Percentiles rank a stretch among this genome's conserved stretches.
Conservation (phyloP, 2,797 vertebrate species). For the Nasua narica region DNA sequence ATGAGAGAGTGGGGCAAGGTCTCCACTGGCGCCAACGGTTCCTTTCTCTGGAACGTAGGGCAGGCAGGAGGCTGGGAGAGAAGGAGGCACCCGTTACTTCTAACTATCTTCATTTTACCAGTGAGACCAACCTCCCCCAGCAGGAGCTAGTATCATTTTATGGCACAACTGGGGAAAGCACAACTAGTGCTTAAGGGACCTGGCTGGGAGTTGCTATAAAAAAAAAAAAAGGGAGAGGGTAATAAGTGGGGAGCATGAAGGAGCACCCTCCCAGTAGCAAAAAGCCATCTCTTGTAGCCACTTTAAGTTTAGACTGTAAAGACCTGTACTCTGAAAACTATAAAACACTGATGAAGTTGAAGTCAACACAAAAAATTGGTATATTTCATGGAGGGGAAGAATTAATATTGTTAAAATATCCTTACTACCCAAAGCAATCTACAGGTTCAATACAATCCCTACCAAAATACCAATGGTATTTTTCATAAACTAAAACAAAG, state of each 20-base stretch:
- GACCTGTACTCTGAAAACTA: not conserved
- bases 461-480: not conserved
- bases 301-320: not conserved
- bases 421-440: not conserved
- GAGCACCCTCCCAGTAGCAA: not conserved
- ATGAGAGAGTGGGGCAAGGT: constrained; percentile 97
- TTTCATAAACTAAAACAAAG: not conserved
- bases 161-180: not conserved
- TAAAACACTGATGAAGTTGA: not conserved
- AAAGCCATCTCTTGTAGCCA: not conserved
- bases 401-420: not conserved
- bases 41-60: constrained; percentile 98
- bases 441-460: not conserved
- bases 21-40: constrained; percentile 97
- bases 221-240: too few species aligned
- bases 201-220: not conserved
- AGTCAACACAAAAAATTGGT: not conserved
- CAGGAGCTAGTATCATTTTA: not conserved
- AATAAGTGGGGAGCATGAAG: not conserved
- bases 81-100: not conserved
- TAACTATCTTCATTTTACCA: not conserved
- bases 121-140: not conserved
- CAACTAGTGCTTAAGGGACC: not conserved
- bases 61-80: constrained; percentile 92
- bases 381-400: not conserved